Evolutionary conservation across 2,797 vertebrate species (phyloP), one percentile per base, ranked within the genome.

Genomic region (Liasis olivaceus): DNA sequence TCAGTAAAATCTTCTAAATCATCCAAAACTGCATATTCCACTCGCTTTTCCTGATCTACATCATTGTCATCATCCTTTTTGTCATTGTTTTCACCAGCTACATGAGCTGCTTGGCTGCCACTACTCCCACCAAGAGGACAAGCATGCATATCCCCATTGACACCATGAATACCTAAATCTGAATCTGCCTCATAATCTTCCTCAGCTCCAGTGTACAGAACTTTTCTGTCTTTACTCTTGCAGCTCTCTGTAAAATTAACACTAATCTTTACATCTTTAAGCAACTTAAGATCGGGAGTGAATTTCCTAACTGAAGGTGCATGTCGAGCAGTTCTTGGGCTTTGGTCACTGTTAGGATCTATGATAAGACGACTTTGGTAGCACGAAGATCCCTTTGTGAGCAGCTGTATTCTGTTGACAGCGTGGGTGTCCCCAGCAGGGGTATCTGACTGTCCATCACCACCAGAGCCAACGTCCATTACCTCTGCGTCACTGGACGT

Each of bases 391-490:
- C 98, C 98, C 97, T 98, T 98, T 97, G 98, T 98, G 97, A 98
- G 98, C 97, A 98, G 98, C 97, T 98, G 98, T 94, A 97, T 98
- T 96, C 97, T 98, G 97, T 95, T 97, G 97, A 97, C 96, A 96
- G 96, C 94, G 97, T 98, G 98, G 96, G 97, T 96, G 97, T 99
- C 98, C 98, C 98, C 99, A 96, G 98, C 98, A 98, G 98, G 98
- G 98, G 98, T 98, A 98, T 99, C 97, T 98, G 98, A 98, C 98
- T 98, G 98, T 99, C 99, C 99, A 99, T 99, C 99, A 99, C 99
- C 99, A 99, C 99, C 99, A 98, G 99, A 99, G 99, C 99, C 98
- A 99, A 99, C 99, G 99, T 99, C 99, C 99, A 99, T 99, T 99
- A 99, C 99, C 99, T 99, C 99, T 99, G 99, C 99, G 98, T 99